Percentiles rank a stretch among this genome's conserved stretches.
These are phyloP conservation scores for Scomber japonicus DNA, from an alignment of 2,113 vertebrate species.

Conservation along the genomic window DNA sequence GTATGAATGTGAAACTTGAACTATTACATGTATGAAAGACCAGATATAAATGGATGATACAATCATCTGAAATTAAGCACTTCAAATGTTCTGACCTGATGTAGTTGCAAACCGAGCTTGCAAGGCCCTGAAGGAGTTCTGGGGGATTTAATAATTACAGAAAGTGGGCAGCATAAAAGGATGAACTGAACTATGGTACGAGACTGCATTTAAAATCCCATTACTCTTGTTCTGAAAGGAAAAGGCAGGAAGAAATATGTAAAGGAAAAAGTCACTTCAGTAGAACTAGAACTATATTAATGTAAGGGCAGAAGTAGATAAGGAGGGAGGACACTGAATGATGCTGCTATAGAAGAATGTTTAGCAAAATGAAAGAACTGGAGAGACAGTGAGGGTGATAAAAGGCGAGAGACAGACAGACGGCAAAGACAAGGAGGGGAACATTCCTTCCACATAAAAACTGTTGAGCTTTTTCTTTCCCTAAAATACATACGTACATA, in stretches of 20 bases:
- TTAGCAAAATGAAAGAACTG: background rate
- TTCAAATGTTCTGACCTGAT: slow-evolving; percentile 37
- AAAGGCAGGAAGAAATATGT: background rate
- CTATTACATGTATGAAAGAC: background rate
- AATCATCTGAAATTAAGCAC: slow-evolving; percentile 8
- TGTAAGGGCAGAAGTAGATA: background rate
- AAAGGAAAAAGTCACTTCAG: background rate
- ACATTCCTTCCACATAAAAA: slow-evolving; percentile 76
- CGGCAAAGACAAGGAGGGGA: slow-evolving; percentile 13
- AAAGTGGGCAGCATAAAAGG: slow-evolving; percentile 31
- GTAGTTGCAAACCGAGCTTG: slow-evolving; percentile 35
- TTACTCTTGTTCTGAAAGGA: slow-evolving; percentile 22
- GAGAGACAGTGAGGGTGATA: slow-evolving; percentile 11
- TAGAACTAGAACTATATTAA: background rate
- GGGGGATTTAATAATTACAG: slow-evolving; percentile 45
- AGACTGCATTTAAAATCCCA: slow-evolving; percentile 47
- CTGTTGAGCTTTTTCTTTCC: slow-evolving; percentile 52
- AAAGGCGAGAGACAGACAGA: slow-evolving; percentile 18
- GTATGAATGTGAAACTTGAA: slow-evolving; percentile 14
- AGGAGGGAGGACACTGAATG: slow-evolving; percentile 27
- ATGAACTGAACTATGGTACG: slow-evolving; percentile 4
- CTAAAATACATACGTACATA: slow-evolving; percentile 48
- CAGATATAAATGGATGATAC: background rate
- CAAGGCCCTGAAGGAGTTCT: slow-evolving; percentile 3
- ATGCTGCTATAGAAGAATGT: slow-evolving; percentile 6